Evolutionary conservation across 2,797 vertebrate species (phyloP).

Genomic region (Scarus forsteni): DNA sequence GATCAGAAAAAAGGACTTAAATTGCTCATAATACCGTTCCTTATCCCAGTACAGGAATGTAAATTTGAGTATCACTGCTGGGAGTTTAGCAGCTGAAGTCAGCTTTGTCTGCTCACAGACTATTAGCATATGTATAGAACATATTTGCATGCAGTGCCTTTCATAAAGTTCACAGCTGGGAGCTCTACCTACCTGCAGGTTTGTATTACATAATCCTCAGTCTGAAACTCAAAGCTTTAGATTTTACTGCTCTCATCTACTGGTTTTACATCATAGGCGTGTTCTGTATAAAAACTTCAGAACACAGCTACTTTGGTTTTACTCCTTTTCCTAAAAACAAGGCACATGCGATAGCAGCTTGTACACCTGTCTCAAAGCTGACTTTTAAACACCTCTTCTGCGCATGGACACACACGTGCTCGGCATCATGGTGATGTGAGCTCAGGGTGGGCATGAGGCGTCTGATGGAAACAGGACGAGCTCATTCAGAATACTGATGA

Average conservation of each 20-base stretch:
- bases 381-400: conserved; percentile 33
- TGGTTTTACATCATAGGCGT: conserved; percentile 15
- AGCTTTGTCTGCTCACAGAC: conserved; percentile 26
- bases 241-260: conserved; percentile 36
- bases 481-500: conserved; percentile 71
- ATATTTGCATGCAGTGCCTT: conserved; percentile 61
- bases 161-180: conserved; percentile 51
- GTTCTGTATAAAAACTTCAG: conserved; percentile 4
- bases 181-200: conserved; percentile 27
- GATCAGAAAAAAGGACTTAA: too few relatives aligned
- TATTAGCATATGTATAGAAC: conserved; percentile 58
- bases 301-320: conserved; percentile 9
- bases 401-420: conserved; percentile 48
- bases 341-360: conserved; percentile 3
- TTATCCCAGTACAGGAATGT: background rate
- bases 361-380: conserved; percentile 12
- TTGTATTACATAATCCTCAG: conserved; percentile 43
- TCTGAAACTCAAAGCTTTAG: conserved; percentile 18
- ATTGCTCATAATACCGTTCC: too few relatives aligned
- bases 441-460: conserved; percentile 45
- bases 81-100: conserved; percentile 37
- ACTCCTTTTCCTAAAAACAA: conserved; percentile 18
- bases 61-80: conserved; percentile 26
- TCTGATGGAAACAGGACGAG: conserved; percentile 63
- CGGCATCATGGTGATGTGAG: conserved; percentile 47